A percentile compares a stretch with the other conserved stretches of the same genome.
Conservation (phyloP, 37 sponge, comb jelly and placozoan species). For the Eunapius fragilis region DNA sequence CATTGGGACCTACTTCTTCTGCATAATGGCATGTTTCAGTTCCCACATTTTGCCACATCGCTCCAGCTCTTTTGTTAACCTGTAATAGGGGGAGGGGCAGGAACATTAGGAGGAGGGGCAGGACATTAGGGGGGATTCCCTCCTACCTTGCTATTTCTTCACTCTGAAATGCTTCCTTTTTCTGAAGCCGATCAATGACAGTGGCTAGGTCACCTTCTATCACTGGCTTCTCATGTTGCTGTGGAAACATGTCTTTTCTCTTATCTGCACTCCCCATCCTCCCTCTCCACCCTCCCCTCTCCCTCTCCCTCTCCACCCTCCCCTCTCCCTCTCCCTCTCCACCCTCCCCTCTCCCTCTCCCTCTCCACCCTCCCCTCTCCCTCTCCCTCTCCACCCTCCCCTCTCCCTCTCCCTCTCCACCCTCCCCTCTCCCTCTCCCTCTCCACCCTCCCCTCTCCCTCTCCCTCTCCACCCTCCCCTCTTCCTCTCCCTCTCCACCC, state of each 20-base stretch:
- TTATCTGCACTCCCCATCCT: not conserved
- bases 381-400: too few species aligned
- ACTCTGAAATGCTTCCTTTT: slow-evolving; percentile 38
- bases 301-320: too few species aligned
- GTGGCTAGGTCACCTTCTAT: slow-evolving; percentile 37
- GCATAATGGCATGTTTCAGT: slow-evolving; percentile 69
- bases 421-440: too few species aligned
- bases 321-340: too few species aligned
- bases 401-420: too few species aligned
- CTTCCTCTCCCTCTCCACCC: too few species aligned
- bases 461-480: too few species aligned
- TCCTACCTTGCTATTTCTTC: slow-evolving; percentile 41
- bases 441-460: too few species aligned
- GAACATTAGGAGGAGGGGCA: not conserved
- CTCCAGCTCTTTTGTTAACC: slow-evolving; percentile 55
- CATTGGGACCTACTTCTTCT: slow-evolving; percentile 60
- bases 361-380: too few species aligned
- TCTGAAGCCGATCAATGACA: slow-evolving; percentile 39
- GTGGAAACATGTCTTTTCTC: not conserved
- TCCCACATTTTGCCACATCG: slow-evolving; percentile 56
- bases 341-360: too few species aligned
- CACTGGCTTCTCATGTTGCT: not conserved
- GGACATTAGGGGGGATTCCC: not conserved
- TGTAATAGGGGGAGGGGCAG: not conserved
- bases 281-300: too few species aligned